Percentiles rank a stretch among this genome's conserved stretches.
phyloP scores from a whole-genome alignment of 92 coral and sea anemone species.

The Heteractis magnifica region DNA sequence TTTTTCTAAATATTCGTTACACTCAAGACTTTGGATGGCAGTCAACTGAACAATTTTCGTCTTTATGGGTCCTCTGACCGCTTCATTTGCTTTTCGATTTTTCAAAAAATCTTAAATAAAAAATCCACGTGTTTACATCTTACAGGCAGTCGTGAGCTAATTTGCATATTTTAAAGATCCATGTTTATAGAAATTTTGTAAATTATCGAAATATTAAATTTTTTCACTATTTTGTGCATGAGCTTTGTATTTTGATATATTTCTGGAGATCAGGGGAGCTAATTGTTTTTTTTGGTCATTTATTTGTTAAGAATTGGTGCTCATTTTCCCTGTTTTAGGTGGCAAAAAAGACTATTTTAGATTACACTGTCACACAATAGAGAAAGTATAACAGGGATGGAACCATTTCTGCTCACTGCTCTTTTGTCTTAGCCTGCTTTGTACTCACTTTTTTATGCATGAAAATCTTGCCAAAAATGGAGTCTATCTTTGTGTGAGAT shows the following conservation, averaged over 20 bases:
- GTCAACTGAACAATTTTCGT: background rate
- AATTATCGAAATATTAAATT: conserved; percentile 17
- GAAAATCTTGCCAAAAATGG: no score
- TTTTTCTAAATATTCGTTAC: background rate
- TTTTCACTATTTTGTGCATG: background rate
- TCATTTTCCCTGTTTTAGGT: background rate
- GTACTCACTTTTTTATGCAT: no score
- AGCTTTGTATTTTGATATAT: background rate
- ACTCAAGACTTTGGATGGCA: background rate
- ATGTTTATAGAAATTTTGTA: background rate
- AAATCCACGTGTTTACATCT: conserved; percentile 4
- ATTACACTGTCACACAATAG: no score
- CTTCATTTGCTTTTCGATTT: background rate
- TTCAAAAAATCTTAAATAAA: background rate
- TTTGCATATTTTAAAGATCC: conserved; percentile 9
- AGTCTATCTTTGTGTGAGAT: no score
- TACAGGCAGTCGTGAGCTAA: conserved; percentile 9
- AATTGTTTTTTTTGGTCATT: no score
- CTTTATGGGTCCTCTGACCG: background rate
- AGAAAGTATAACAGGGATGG: no score
- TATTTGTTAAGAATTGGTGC: background rate
- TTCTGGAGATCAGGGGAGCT: background rate
- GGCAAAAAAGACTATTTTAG: background rate
- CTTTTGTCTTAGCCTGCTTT: no score
- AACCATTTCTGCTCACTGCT: no score